These are phyloP conservation scores for Epinephelus awoara DNA, from an alignment of 2,797 vertebrate genomes.

Conservation along the genomic window DNA sequence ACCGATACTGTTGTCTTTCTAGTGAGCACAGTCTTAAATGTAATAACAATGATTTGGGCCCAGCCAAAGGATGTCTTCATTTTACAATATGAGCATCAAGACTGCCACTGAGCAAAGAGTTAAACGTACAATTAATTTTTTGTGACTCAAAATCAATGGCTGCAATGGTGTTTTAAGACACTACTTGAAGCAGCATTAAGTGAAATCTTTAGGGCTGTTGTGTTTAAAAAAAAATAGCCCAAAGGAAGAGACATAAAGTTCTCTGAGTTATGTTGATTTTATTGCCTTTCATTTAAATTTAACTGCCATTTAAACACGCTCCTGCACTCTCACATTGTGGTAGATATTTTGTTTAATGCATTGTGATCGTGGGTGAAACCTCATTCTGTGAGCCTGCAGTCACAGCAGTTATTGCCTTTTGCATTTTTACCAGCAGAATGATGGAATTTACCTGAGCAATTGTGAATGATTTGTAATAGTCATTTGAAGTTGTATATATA, in stretches of 20 bases:
- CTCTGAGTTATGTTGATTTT: constrained; percentile 35
- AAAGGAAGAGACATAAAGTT: constrained; percentile 33
- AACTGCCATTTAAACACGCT: constrained; percentile 39
- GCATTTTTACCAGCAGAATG: constrained; percentile 6
- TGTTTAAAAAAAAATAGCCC: constrained; percentile 42
- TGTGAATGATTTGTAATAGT: neutral
- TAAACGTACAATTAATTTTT: neutral
- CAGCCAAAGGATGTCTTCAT: neutral
- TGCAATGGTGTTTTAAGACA: constrained; percentile 5
- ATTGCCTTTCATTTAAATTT: constrained; percentile 50
- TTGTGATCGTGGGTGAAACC: constrained; percentile 21
- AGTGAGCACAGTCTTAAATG: neutral
- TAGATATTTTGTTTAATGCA: constrained; percentile 13
- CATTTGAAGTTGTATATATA: neutral
- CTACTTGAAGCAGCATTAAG: neutral
- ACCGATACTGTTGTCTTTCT: neutral
- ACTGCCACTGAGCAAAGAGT: neutral
- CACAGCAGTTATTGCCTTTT: constrained; percentile 9
- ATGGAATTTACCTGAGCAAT: constrained; percentile 1
- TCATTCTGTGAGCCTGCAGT: neutral
- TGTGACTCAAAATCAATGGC: neutral
- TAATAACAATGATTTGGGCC: neutral
- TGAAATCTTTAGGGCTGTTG: constrained; percentile 29
- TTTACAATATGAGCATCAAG: neutral
- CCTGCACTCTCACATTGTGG: neutral